Percentiles rank a stretch among this genome's conserved stretches.
Conservation (phyloP, 2,888 invertebrate genomes). For the Cryptus armator region DNA sequence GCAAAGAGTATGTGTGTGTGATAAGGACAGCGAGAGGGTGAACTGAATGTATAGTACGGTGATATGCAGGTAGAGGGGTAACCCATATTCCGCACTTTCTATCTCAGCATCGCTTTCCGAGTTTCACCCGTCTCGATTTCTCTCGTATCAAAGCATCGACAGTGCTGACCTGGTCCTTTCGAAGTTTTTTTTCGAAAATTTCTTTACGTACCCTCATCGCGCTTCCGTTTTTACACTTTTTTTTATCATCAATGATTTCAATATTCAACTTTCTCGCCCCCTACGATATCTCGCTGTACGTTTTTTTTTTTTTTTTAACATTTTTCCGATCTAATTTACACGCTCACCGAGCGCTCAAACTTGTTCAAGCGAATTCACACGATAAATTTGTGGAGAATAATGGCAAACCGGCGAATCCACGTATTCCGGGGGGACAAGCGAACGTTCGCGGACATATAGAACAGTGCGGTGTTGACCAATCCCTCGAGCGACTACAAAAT, state of each 20-base stretch:
- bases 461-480: no score
- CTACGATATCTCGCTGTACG: constrained; percentile 12
- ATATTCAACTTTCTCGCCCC: constrained; percentile 7
- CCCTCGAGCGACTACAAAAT: no score
- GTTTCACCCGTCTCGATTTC: neutral
- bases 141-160: neutral
- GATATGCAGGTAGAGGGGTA: neutral
- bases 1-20: constrained; percentile 1
- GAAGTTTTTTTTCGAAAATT: no score
- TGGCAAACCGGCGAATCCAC: constrained; percentile 6
- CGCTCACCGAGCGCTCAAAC: constrained; percentile 17
- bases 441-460: no score
- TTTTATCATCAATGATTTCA: no score
- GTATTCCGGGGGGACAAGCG: no score
- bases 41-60: neutral
- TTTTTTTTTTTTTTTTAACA: constrained; percentile 36
- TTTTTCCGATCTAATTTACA: constrained; percentile 32
- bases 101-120: neutral
- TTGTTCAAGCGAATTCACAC: constrained; percentile 22
- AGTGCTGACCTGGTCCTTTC: constrained; percentile 38
- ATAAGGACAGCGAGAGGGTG: neutral
- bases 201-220: no score
- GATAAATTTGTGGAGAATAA: constrained; percentile 32
- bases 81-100: constrained; percentile 8
- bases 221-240: no score